Base-by-base conservation (phyloP, 2,888 invertebrate genomes). In the Tanypteryx hageni region DNA sequence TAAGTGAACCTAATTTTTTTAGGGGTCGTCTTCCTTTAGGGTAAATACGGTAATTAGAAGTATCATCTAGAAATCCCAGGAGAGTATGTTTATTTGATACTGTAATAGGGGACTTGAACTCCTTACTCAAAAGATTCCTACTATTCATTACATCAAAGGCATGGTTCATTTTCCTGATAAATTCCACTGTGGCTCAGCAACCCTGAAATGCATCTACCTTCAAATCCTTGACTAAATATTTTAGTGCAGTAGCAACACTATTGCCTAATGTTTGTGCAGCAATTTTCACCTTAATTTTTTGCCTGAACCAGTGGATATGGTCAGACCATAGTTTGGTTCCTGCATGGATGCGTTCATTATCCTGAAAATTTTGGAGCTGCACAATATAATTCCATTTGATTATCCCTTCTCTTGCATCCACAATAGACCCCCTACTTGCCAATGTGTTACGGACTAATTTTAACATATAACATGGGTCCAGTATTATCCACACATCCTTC, bases 21-120 rank as follows among this genome's bases (percentile, higher is more conserved):
- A 61, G 92, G 92, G 56, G 59, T 92, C 83, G 92, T 44, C 86
- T 92, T 93, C 76, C 92, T n/a, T n/a, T 92, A 13, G 91, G 92
- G 92, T 93, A 93, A n/a, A 93, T 92, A 59, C 93, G 92, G 64
- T 93, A 92, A 92, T 93, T 93, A n/a, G 93, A 56, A 92, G 93
- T 92, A 93, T 93, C 93, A n/a, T n/a, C n/a, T n/a, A n/a, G n/a
- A n/a, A 93, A 92, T 13, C 92, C 92, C 59, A 22, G n/a, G n/a
- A n/a, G n/a, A n/a, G n/a, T n/a, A n/a, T n/a, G n/a, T n/a, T n/a
- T n/a, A n/a, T n/a, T n/a, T n/a, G n/a, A n/a, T n/a, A n/a, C n/a
- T n/a, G n/a, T n/a, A n/a, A n/a, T n/a, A n/a, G n/a, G n/a, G n/a
- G n/a, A n/a, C n/a, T n/a, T n/a, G n/a, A n/a, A n/a, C n/a, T n/a